Evolutionary conservation across 2,797 vertebrate species (phyloP).

Genomic region (Pagetopsis macropterus): DNA sequence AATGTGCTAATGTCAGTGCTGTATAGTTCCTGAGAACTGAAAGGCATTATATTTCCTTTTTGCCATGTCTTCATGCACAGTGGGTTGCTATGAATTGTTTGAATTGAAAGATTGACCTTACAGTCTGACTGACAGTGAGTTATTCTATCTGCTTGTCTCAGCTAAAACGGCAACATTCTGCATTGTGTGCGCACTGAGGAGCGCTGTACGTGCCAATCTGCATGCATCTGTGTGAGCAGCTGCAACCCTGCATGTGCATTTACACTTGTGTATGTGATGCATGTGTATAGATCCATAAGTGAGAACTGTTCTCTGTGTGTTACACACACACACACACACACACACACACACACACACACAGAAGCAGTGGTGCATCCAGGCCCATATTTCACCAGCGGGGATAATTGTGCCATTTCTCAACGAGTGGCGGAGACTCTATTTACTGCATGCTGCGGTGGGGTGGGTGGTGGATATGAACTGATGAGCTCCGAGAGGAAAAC

Average conservation of each 20-base stretch:
- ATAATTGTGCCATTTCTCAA: slow-evolving; percentile 86
- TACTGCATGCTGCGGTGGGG: slow-evolving; percentile 81
- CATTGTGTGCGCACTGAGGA: slow-evolving; percentile 42
- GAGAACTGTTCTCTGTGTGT: slow-evolving; percentile 48
- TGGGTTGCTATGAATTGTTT: slow-evolving; percentile 19
- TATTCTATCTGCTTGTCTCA: slow-evolving; percentile 69
- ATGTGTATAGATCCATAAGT: slow-evolving; percentile 34
- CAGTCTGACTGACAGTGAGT: slow-evolving; percentile 63
- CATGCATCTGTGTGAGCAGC: not conserved
- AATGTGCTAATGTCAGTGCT: no score
- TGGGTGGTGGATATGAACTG: slow-evolving; percentile 80
- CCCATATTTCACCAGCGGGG: slow-evolving; percentile 84
- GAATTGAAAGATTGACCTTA: slow-evolving; percentile 44
- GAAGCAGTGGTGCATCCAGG: slow-evolving; percentile 79
- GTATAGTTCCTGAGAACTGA: slow-evolving; percentile 1
- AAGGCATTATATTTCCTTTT: slow-evolving; percentile 9
- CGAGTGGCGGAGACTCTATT: slow-evolving; percentile 82
- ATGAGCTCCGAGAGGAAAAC: slow-evolving; percentile 81
- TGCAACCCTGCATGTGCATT: slow-evolving; percentile 16
- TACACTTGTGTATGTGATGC: slow-evolving; percentile 24
- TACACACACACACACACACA: not conserved
- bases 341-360: slow-evolving; percentile 48
- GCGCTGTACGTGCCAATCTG: slow-evolving; percentile 8
- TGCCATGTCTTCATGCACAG: slow-evolving; percentile 22
- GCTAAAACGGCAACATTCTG: slow-evolving; percentile 60